Percentiles rank a stretch among this genome's conserved stretches.
These are phyloP conservation scores for Enteromius treurensis DNA, from an alignment of 2,797 vertebrate genomes.

Conservation along the genomic window DNA sequence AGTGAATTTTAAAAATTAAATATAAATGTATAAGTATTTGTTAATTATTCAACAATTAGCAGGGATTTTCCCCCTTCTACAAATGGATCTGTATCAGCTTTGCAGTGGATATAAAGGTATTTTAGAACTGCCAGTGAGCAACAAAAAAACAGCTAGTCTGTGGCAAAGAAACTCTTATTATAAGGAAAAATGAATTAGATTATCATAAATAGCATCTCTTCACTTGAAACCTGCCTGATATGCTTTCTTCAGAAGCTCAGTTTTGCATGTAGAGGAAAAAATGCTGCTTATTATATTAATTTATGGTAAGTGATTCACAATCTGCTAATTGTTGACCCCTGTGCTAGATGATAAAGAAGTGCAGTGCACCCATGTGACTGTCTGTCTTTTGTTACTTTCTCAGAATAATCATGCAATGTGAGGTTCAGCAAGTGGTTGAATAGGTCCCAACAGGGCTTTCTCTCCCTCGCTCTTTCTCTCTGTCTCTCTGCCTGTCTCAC, in stretches of 20 bases:
- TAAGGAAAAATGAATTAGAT: not conserved
- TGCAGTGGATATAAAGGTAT: not conserved
- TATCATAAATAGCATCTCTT: conserved; percentile 3
- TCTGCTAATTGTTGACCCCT: not conserved
- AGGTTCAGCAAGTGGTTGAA: not conserved
- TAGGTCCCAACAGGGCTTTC: not conserved
- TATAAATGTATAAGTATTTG: not conserved
- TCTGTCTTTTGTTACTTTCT: conserved; percentile 24
- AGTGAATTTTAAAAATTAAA: too few relatives aligned
- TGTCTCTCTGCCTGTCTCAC: not conserved
- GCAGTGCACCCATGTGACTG: not conserved
- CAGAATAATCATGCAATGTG: conserved; percentile 7
- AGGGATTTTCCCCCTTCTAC: not conserved
- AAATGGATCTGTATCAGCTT: not conserved
- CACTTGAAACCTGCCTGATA: not conserved
- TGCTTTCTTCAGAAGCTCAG: not conserved
- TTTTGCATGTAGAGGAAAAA: not conserved
- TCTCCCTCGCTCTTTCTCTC: not conserved
- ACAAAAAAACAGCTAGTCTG: not conserved
- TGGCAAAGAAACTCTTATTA: not conserved
- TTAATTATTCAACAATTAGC: not conserved
- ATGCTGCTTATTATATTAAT: conserved; percentile 3
- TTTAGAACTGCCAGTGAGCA: not conserved
- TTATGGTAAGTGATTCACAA: conserved; percentile 26
- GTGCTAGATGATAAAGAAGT: conserved; percentile 14